phyloP scores from a whole-genome alignment of 2,797 vertebrate species.

The Muraenolepis orangiensis region DNA sequence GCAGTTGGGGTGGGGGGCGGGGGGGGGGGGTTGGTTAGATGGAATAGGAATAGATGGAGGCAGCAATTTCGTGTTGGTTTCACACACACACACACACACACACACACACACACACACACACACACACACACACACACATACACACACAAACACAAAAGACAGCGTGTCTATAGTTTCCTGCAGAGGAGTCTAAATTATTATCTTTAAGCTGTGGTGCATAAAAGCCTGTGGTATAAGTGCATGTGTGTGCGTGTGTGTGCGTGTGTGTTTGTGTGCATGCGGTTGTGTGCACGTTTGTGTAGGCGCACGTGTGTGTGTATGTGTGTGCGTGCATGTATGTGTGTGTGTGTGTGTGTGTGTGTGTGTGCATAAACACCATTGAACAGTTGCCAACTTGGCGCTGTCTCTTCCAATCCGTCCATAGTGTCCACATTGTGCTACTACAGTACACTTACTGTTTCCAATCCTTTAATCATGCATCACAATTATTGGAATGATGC shows the following conservation, averaged over 20 bases:
- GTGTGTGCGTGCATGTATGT: slow-evolving; percentile 9
- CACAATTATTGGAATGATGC: too few relatives aligned
- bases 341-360: neutral
- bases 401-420: too few relatives aligned
- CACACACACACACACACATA: slow-evolving; percentile 7
- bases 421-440: too few relatives aligned
- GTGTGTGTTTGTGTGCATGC: slow-evolving; percentile 4
- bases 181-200: slow-evolving; percentile 60
- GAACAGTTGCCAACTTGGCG: too few relatives aligned
- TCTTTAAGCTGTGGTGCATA: slow-evolving; percentile 64
- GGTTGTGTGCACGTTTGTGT: slow-evolving; percentile 1
- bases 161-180: slow-evolving; percentile 58
- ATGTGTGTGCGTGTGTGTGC: slow-evolving; percentile 3
- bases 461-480: too few relatives aligned
- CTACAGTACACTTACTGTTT: too few relatives aligned
- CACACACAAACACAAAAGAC: slow-evolving; percentile 33
- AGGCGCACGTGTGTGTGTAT: neutral
- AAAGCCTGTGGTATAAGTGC: slow-evolving; percentile 37
- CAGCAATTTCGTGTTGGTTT: neutral
- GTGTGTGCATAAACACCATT: neutral
- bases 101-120: slow-evolving; percentile 31
- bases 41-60: neutral
- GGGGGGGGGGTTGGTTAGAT: too few relatives aligned
- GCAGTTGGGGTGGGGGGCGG: too few relatives aligned
- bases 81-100: slow-evolving; percentile 19